Evolutionary conservation across 2,797 vertebrate species (phyloP).

Genomic region (Hyperoplus lanceolatus): DNA sequence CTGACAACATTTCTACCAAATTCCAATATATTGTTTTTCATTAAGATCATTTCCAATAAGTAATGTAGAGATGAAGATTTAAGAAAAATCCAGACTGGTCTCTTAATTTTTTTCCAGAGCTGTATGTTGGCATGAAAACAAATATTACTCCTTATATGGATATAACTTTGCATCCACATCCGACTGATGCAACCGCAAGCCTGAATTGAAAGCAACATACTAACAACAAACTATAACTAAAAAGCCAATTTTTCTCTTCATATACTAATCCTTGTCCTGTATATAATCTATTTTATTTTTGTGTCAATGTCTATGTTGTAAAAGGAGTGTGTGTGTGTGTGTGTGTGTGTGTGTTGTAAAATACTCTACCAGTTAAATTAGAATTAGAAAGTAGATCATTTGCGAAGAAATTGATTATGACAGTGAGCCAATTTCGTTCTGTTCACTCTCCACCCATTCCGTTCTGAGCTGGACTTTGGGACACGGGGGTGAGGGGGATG

Average conservation of each 20-base stretch:
- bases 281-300: not conserved
- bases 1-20: too few species aligned
- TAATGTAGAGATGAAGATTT: too few species aligned
- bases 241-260: not conserved
- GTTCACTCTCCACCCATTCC: constrained; percentile 45
- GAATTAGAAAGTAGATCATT: constrained; percentile 17
- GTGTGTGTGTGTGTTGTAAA: too few species aligned
- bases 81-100: too few species aligned
- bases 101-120: too few species aligned
- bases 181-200: not conserved
- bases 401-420: constrained; percentile 58
- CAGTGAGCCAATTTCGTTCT: constrained; percentile 43
- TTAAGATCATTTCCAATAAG: too few species aligned
- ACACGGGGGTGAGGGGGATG: constrained; percentile 35
- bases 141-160: not conserved
- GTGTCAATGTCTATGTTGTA: too few species aligned
- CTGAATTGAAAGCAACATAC: not conserved
- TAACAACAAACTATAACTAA: not conserved
- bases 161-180: not conserved
- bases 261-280: not conserved
- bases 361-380: too few species aligned
- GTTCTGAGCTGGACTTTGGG: constrained; percentile 57
- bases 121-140: not conserved
- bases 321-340: too few species aligned
- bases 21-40: too few species aligned